Evolutionary conservation across 2,113 vertebrate genomes (phyloP), one percentile per base, ranked within the genome.

Genomic region (Chrysemys picta): DNA sequence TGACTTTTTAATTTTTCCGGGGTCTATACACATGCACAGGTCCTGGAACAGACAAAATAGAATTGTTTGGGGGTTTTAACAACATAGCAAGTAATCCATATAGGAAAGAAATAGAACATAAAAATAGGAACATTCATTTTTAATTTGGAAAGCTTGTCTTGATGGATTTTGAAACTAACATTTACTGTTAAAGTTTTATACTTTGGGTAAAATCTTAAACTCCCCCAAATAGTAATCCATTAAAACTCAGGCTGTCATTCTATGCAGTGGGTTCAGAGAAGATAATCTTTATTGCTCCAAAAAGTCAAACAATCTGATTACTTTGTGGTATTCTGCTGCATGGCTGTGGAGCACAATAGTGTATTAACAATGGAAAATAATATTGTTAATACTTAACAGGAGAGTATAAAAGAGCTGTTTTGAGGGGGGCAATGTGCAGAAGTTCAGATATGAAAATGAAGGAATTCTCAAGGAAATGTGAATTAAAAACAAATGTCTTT

Each of bases 1-100:
- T 97, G 96, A 95, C 94, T 98, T 97, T 95, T 97, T 96, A 95
- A 95, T 98, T 96, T 97, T 97, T 87, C 88, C 42, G 62, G 52
- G 75, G 87, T 95, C 94, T 97, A 97, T 88, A 86, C 91, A 95
- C 56, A 31, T 29, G 81, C 47, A 27, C 57, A 89, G 27, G 85
- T 97, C 96, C 93, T 57, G 52, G 4, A 94, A 82, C 5, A 93
- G 35, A 38, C 42, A 38, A 85, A 91, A 92, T 1, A 89, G 69
- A 76, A 93, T 42, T 94, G 90, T 84, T 93, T 85, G 25, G 25
- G 10, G 56, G 25, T 29, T 17, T 79, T 49, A 29, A 16, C 47
- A 45, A 45, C 21, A 54, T 83, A 93, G 86, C 72, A 82, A 72
- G 29, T 86, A 86, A 93, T 88, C 72, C 52, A 47, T 78, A 54